Base-by-base conservation (phyloP, 2,888 invertebrate genomes). In the Galeruca laticollis region DNA sequence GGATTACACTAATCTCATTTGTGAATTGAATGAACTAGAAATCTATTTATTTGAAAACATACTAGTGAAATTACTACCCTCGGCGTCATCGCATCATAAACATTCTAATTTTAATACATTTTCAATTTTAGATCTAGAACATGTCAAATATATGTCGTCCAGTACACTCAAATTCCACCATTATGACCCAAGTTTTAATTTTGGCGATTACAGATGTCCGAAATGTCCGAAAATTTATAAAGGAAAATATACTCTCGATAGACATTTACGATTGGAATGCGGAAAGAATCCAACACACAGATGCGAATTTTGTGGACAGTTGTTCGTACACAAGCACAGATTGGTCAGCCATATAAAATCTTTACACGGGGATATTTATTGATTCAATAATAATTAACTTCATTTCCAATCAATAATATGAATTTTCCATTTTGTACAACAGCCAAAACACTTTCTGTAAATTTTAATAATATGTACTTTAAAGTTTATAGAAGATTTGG, bases 241-340 rank as follows among this genome's bases (percentile, higher is more conserved):
- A 63, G 81, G 77, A 26, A 84, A 82, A 70, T 81, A 82, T 68
- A 82, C 83, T 2, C 74, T 84, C 40, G 73, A 74, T 15, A 74
- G 86, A 54, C 87, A 88, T 78, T 78, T 84, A 67, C 83, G 84
- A 60, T 80, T 86, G 70, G 87, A 87, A 78, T 88, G 87, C 74
- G 87, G 87, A 1, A 83, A 84, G 74, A 66, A 73, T 59, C 83
- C 83, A 5, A 80, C 78, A 20, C 76, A 81, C 65, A 76, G 74
- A 61, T 84, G 84, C 71, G 66, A 75, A 26, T 62, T 78, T 68
- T 84, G 84, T 69, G 81, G 81, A 20, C 82, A 83, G 64, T 74
- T 80, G 69, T 84, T 84, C 71, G 76, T 75, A 3, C 81, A 84
- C 69, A 83, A 82, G 74, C 82, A 84, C 67, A 73, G 82, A 62